Conservation (phyloP, 2,797 vertebrate species). For the Sebastes oblongus region DNA sequence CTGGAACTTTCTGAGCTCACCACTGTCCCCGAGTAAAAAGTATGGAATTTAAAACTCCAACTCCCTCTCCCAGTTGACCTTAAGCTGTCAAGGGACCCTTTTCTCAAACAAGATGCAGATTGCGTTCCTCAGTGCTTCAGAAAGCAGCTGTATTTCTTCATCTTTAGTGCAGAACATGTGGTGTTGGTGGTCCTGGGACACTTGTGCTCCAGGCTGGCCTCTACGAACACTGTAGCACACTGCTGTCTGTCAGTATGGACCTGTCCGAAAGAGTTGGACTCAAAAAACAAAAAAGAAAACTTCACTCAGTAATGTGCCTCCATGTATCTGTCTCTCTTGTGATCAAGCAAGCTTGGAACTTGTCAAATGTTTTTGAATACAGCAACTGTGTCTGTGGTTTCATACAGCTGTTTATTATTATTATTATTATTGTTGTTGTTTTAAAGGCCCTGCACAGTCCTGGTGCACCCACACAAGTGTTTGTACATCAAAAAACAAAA, state of each 20-base stretch:
- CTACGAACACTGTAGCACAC: not conserved
- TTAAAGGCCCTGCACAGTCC: not conserved
- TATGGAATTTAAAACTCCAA: not conserved
- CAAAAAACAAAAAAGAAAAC: not conserved
- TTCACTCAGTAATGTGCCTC: not conserved
- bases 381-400: not conserved
- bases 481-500: not conserved
- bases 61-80: not conserved
- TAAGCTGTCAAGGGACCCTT: not conserved
- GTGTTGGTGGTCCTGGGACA: not conserved
- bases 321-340: not conserved
- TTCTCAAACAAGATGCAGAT: not conserved
- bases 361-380: not conserved
- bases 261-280: not conserved
- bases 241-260: not conserved
- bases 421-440: not conserved
- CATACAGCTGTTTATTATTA: not conserved
- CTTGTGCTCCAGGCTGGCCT: not conserved
- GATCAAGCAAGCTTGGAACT: conserved; percentile 30
- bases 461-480: not conserved
- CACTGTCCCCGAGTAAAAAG: not conserved
- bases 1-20: not conserved
- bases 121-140: too few relatives aligned
- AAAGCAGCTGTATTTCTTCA: not conserved
- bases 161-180: not conserved